Percentiles rank a stretch among this genome's conserved stretches.
Evolutionary conservation across 2,113 vertebrate species (phyloP).

Genomic region (Chauna torquata): DNA sequence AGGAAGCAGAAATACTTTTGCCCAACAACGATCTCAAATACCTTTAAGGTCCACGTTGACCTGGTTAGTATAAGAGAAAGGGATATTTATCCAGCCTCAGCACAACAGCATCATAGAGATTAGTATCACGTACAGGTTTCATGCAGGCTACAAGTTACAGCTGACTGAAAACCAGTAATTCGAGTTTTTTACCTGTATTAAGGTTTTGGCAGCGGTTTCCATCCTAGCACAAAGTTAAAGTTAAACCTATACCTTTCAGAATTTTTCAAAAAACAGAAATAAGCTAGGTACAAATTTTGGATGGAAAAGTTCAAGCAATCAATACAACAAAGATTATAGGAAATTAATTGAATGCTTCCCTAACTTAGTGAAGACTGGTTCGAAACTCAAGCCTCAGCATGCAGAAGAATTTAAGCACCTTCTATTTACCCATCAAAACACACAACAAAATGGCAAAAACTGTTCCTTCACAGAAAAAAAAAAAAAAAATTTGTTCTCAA

Average conservation of each 20-base stretch:
- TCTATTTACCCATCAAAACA: neutral
- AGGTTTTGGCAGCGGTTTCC: neutral
- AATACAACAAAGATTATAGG: neutral
- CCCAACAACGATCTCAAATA: neutral
- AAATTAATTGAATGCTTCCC: neutral
- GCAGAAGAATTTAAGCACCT: neutral
- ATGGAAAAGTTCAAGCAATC: neutral
- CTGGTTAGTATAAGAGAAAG: neutral
- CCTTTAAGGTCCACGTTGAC: neutral
- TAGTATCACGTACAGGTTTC: neutral
- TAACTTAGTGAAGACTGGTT: neutral
- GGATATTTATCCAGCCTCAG: neutral
- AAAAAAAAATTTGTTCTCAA: neutral
- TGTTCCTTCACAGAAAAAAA: neutral
- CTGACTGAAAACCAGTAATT: neutral
- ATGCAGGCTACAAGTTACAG: neutral
- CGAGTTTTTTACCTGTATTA: neutral
- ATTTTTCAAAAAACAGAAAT: neutral
- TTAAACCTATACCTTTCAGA: neutral
- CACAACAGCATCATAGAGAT: neutral
- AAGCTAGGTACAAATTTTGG: neutral
- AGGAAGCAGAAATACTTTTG: neutral
- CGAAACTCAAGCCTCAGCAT: neutral
- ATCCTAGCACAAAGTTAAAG: neutral
- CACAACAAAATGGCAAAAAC: neutral